These are phyloP conservation scores for Pomacea canaliculata DNA, from an alignment of 2,888 invertebrate species.

Conservation along the genomic window DNA sequence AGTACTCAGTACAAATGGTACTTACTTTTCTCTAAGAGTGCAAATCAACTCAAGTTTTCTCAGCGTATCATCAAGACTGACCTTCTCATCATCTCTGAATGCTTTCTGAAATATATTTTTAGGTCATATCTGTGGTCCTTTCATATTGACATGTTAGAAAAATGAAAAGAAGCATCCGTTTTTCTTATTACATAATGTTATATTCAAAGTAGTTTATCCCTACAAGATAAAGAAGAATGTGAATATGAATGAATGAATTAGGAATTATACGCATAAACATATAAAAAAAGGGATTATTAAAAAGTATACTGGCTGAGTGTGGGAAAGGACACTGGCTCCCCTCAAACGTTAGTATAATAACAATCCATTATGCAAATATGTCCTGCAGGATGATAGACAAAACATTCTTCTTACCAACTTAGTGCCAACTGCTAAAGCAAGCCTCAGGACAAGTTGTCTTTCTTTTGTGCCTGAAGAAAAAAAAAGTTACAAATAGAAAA, in stretches of 20 bases:
- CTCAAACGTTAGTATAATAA: no score
- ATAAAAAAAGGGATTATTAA: neutral
- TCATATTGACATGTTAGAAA: neutral
- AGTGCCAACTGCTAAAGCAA: conserved; percentile 79
- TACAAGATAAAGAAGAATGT: no score
- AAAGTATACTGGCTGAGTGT: no score
- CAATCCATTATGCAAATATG: no score
- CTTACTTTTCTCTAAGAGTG: conserved; percentile 72
- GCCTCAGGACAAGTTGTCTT: conserved; percentile 77
- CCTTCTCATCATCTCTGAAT: conserved; percentile 76
- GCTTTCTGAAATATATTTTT: conserved; percentile 53
- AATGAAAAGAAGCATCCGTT: no score
- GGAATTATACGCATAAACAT: neutral
- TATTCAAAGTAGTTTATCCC: no score
- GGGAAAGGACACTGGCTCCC: no score
- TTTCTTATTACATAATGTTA: neutral
- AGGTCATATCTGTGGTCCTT: neutral
- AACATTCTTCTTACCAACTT: conserved; percentile 72
- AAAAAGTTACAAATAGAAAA: neutral
- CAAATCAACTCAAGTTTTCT: conserved; percentile 78
- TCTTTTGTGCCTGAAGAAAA: conserved; percentile 72
- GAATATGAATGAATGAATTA: no score
- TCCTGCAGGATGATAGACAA: no score
- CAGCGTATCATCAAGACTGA: conserved; percentile 76
- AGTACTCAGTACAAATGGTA: neutral